These are phyloP conservation scores for Alcedo quadribrachys DNA, from an alignment of 2,797 vertebrate species.

Conservation along the genomic window DNA sequence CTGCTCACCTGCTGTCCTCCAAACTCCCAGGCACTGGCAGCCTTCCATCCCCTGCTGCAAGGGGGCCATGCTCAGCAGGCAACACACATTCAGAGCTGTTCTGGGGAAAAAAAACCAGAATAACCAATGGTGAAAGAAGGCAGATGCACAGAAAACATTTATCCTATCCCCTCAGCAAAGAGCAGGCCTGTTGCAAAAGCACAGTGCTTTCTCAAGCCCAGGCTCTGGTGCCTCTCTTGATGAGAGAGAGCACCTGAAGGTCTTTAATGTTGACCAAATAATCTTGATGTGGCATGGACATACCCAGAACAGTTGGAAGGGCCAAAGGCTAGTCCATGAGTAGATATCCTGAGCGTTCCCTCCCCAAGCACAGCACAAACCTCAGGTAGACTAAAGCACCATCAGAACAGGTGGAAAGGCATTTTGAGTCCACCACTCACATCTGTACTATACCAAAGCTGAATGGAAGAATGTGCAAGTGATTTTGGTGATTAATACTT, in stretches of 20 bases:
- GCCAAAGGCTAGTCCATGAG: background rate
- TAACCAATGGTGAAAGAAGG: background rate
- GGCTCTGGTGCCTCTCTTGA: background rate
- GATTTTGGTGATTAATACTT: background rate
- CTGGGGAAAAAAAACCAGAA: background rate
- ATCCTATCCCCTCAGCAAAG: background rate
- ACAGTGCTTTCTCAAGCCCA: background rate
- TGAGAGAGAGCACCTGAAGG: background rate
- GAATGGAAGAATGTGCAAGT: background rate
- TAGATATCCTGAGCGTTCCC: background rate
- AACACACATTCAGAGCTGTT: background rate
- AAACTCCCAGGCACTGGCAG: accelerated
- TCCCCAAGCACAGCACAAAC: background rate
- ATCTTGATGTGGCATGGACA: background rate
- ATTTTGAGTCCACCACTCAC: background rate
- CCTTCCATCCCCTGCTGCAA: background rate
- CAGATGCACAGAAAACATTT: background rate
- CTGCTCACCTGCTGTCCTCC: background rate
- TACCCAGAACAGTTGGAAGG: background rate
- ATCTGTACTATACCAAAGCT: background rate
- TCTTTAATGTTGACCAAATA: background rate
- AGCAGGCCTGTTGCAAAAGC: background rate
- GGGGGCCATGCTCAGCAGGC: background rate
- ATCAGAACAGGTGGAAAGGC: background rate
- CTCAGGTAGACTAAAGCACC: background rate